Evolutionary conservation across 2,888 invertebrate species (phyloP).

Genomic region (Synergus japonicus): DNA sequence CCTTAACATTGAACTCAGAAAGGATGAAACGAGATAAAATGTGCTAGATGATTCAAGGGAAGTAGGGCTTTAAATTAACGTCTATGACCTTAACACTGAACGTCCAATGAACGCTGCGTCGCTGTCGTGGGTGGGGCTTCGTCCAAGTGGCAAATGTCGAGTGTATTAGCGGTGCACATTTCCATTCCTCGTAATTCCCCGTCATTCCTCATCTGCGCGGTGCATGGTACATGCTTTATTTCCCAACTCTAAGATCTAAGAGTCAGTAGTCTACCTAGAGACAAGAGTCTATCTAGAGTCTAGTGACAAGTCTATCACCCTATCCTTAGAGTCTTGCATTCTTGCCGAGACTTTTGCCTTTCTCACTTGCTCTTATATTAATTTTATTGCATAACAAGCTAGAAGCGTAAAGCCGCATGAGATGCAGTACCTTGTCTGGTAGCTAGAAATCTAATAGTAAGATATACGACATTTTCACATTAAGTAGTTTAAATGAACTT

Average conservation of each 20-base stretch:
- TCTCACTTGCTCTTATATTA: not conserved
- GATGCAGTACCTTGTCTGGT: not conserved
- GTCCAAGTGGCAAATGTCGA: not conserved
- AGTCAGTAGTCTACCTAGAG: too few species aligned
- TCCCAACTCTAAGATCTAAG: too few species aligned
- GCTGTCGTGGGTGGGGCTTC: not conserved
- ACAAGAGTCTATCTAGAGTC: too few species aligned
- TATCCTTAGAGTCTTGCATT: not conserved
- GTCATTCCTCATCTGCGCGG: not conserved
- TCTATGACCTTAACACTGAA: slow-evolving; percentile 62
- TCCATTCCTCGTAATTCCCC: not conserved
- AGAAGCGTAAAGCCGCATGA: not conserved
- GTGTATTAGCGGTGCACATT: not conserved
- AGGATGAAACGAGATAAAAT: slow-evolving; percentile 4
- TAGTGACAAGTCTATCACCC: too few species aligned
- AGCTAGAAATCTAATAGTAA: not conserved
- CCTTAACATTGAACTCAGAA: slow-evolving; percentile 33
- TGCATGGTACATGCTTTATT: too few species aligned
- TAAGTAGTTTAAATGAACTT: not conserved
- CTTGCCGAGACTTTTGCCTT: not conserved
- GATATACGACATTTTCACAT: not conserved
- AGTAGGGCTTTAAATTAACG: slow-evolving; percentile 60
- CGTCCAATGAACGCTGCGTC: slow-evolving; percentile 36
- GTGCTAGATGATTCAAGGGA: slow-evolving; percentile 34
- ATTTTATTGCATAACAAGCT: too few species aligned